A percentile compares a stretch with the other conserved stretches of the same genome.
phyloP scores from a whole-genome alignment of 2,797 vertebrate species.

The Tolypeutes matacus region DNA sequence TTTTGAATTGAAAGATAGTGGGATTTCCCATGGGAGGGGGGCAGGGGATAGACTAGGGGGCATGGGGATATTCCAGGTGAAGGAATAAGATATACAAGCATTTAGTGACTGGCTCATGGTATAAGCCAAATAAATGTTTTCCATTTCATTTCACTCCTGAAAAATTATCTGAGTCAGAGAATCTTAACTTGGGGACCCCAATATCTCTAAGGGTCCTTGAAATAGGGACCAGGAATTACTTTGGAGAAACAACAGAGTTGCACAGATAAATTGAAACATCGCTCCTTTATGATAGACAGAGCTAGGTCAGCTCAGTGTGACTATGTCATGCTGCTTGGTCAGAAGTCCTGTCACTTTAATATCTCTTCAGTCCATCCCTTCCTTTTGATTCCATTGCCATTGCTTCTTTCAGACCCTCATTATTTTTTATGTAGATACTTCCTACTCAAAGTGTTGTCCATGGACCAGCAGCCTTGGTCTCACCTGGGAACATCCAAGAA shows the following conservation, averaged over 20 bases:
- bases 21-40: too few relatives aligned
- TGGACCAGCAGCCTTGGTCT: background rate
- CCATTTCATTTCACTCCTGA: background rate
- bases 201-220: background rate
- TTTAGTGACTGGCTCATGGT: background rate
- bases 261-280: background rate
- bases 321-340: background rate
- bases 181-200: background rate
- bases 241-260: background rate
- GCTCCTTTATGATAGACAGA: background rate
- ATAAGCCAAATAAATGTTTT: background rate
- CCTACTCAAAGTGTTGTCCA: background rate
- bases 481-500: background rate
- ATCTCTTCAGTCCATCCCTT: background rate
- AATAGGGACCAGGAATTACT: background rate
- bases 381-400: background rate
- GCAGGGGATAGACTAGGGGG: too few relatives aligned
- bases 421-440: background rate
- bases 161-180: background rate
- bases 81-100: background rate
- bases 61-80: background rate
- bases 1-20: too few relatives aligned
- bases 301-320: background rate
- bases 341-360: background rate
- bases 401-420: background rate